Conservation (phyloP, 2,113 vertebrate genomes). For the Scophthalmus maximus region DNA sequence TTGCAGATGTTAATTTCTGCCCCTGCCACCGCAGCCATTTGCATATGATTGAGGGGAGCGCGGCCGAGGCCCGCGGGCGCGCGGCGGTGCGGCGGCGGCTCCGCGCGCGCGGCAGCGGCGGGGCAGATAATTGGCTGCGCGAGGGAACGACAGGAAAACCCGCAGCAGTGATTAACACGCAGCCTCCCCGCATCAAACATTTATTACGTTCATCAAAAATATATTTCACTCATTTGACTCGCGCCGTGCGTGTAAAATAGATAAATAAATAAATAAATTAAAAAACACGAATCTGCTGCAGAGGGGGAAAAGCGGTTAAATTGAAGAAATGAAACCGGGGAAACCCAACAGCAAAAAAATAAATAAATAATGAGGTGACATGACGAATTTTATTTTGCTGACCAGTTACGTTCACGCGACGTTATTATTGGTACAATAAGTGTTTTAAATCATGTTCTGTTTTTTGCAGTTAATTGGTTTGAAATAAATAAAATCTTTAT, state of each 20-base stretch:
- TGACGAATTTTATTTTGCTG: not conserved
- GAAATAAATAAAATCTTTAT: too few species aligned
- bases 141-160: too few species aligned
- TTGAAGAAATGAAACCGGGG: not conserved
- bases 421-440: too few species aligned
- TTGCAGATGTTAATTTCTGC: slow-evolving; percentile 96
- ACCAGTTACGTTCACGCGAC: too few species aligned
- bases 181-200: slow-evolving; percentile 5
- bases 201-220: slow-evolving; percentile 24
- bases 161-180: slow-evolving; percentile 49
- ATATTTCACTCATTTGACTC: not conserved
- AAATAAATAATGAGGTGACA: not conserved
- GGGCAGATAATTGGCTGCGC: slow-evolving; percentile 30
- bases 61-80: not conserved
- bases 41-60: slow-evolving; percentile 87
- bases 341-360: not conserved
- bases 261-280: too few species aligned
- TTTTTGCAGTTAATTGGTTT: too few species aligned
- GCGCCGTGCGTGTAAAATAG: not conserved
- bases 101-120: not conserved
- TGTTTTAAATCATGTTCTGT: too few species aligned
- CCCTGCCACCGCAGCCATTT: slow-evolving; percentile 88
- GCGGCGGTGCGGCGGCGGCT: slow-evolving; percentile 16
- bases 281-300: not conserved
- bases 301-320: not conserved